phyloP scores from a whole-genome alignment of 37 sponge, comb jelly and placozoan species.

The Spongilla lacustris region DNA sequence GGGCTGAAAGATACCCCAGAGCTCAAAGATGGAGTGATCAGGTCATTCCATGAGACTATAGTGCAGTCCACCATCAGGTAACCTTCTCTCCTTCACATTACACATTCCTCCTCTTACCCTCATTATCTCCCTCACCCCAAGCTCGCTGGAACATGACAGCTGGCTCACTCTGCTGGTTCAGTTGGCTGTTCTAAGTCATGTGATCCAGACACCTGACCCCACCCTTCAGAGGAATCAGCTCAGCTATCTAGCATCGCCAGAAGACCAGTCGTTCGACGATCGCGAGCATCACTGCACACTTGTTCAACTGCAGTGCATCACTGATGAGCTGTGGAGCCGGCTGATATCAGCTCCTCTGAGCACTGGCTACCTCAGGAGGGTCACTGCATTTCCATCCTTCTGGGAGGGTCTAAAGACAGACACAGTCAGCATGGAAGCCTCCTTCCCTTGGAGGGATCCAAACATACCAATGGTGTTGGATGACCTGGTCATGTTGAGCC shows the following conservation, averaged over 20 bases:
- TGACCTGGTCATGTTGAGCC: slow-evolving; percentile 45
- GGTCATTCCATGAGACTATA: slow-evolving; percentile 5
- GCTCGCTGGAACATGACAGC: slow-evolving; percentile 14
- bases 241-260: slow-evolving; percentile 16
- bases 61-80: slow-evolving; percentile 32
- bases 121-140: background rate
- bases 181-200: slow-evolving; percentile 18
- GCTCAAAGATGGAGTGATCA: background rate
- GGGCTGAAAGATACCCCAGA: background rate
- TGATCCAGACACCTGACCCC: background rate
- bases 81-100: background rate
- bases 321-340: slow-evolving; percentile 22
- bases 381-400: slow-evolving; percentile 1
- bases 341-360: slow-evolving; percentile 29
- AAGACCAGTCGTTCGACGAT: background rate
- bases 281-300: background rate
- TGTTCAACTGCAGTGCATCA: background rate
- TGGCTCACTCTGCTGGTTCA: slow-evolving; percentile 3
- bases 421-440: background rate
- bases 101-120: too few relatives aligned
- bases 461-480: slow-evolving; percentile 14
- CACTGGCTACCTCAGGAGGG: slow-evolving; percentile 10
- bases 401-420: slow-evolving; percentile 16
- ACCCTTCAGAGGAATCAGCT: slow-evolving; percentile 29
- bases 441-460: slow-evolving; percentile 19